These are phyloP conservation scores for Danio kyathit DNA, from an alignment of 2,797 vertebrate genomes.

Conservation along the genomic window DNA sequence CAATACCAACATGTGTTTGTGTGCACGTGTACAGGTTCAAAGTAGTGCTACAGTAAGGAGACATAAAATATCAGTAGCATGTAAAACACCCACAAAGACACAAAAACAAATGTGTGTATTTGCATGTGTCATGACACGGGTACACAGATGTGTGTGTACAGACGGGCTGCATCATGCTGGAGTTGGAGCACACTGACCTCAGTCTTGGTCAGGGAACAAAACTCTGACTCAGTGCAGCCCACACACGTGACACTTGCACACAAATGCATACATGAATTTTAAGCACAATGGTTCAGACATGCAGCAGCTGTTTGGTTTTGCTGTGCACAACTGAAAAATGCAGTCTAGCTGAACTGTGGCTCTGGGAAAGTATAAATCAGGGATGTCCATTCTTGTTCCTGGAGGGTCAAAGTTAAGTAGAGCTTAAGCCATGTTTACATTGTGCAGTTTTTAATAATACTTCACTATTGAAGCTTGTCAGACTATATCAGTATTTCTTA, in stretches of 20 bases:
- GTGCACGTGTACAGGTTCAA: background rate
- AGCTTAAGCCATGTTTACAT: too few relatives aligned
- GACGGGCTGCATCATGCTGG: constrained; percentile 72
- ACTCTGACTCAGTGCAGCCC: constrained; percentile 67
- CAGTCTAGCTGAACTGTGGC: too few relatives aligned
- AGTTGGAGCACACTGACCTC: constrained; percentile 63
- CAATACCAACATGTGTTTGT: constrained; percentile 16
- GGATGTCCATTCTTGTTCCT: too few relatives aligned
- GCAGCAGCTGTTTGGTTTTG: background rate
- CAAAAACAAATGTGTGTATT: background rate
- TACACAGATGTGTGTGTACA: constrained; percentile 58
- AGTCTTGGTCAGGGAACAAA: constrained; percentile 65
- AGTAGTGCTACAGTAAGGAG: background rate
- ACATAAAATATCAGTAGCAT: background rate
- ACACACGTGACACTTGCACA: constrained; percentile 44
- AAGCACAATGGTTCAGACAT: constrained; percentile 8
- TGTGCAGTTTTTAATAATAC: too few relatives aligned
- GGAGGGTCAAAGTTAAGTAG: too few relatives aligned
- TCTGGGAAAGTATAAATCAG: background rate
- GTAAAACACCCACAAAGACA: background rate
- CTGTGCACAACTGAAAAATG: background rate
- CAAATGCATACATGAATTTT: constrained; percentile 25
- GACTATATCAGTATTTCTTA: too few relatives aligned
- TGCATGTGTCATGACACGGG: constrained; percentile 18
- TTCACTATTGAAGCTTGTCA: too few relatives aligned